Evolutionary conservation across 2,797 vertebrate species (phyloP).

Genomic region (Phoeniculus purpureus): DNA sequence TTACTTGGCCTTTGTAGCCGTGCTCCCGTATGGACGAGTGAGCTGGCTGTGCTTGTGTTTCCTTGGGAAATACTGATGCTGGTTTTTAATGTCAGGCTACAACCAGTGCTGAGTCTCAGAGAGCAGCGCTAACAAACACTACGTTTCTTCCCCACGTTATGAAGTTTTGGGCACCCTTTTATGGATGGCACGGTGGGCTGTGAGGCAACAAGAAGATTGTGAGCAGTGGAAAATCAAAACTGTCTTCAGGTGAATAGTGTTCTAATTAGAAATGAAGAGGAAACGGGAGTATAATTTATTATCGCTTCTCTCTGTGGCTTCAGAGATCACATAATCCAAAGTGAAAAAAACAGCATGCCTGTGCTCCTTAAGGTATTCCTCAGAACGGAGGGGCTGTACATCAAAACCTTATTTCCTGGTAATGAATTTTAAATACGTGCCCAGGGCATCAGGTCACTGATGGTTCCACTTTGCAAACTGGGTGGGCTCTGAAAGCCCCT

Average conservation of each 20-base stretch:
- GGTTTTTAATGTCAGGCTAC: not conserved
- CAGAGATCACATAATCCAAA: slow-evolving; percentile 43
- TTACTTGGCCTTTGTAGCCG: not conserved
- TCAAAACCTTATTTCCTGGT: slow-evolving; percentile 76
- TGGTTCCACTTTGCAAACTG: slow-evolving; percentile 78
- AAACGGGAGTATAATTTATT: slow-evolving; percentile 51
- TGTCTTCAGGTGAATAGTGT: slow-evolving; percentile 19
- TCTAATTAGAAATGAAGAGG: slow-evolving; percentile 51
- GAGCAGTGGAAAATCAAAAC: slow-evolving; percentile 44
- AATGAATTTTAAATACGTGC: slow-evolving; percentile 75
- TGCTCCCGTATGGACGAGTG: not conserved
- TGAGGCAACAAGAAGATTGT: slow-evolving; percentile 42
- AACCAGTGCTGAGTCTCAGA: not conserved
- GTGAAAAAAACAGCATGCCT: slow-evolving; percentile 56
- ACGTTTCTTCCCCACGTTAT: not conserved
- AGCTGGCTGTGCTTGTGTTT: not conserved
- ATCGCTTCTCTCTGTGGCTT: slow-evolving; percentile 42
- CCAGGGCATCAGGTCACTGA: slow-evolving; percentile 72
- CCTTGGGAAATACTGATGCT: not conserved
- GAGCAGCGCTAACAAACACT: not conserved
- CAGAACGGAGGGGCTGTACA: slow-evolving; percentile 57
- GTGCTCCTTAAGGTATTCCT: slow-evolving; percentile 59
- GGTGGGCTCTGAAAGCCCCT: slow-evolving; percentile 76
- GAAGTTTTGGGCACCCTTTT: not conserved
- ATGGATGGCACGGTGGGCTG: not conserved